Evolutionary conservation across 2,888 invertebrate species (phyloP).

Genomic region (Chloroclysta siterata): DNA sequence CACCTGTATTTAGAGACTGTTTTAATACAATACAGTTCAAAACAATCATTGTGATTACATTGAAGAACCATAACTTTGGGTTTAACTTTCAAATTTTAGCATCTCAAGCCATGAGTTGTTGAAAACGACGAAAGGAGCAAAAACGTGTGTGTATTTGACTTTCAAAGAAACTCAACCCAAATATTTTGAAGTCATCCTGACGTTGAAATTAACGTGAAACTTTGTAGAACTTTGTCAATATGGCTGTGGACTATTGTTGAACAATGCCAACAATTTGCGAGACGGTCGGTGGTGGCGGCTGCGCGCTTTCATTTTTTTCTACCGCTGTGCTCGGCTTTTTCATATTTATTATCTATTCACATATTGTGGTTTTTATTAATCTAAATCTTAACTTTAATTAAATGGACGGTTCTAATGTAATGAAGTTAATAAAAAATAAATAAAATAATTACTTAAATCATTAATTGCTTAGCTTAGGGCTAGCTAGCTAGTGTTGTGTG

Average conservation of each 20-base stretch:
- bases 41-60: background rate
- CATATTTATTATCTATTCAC: background rate
- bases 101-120: background rate
- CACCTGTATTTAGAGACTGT: no score
- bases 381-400: no score
- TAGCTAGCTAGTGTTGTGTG: no score
- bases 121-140: background rate
- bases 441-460: no score
- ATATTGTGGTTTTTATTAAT: no score
- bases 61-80: background rate
- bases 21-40: no score
- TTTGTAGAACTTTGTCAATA: slow-evolving; percentile 70
- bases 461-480: no score
- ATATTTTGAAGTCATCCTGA: slow-evolving; percentile 60
- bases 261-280: slow-evolving; percentile 75
- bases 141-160: slow-evolving; percentile 9
- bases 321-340: background rate
- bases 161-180: slow-evolving; percentile 39
- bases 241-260: slow-evolving; percentile 63
- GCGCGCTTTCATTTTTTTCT: slow-evolving; percentile 5
- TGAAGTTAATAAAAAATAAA: no score
- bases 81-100: background rate
- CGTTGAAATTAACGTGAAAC: slow-evolving; percentile 69
- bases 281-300: background rate
- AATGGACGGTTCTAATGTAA: no score